Base-by-base conservation (phyloP, 2,113 vertebrate species). In the Suncus etruscus region DNA sequence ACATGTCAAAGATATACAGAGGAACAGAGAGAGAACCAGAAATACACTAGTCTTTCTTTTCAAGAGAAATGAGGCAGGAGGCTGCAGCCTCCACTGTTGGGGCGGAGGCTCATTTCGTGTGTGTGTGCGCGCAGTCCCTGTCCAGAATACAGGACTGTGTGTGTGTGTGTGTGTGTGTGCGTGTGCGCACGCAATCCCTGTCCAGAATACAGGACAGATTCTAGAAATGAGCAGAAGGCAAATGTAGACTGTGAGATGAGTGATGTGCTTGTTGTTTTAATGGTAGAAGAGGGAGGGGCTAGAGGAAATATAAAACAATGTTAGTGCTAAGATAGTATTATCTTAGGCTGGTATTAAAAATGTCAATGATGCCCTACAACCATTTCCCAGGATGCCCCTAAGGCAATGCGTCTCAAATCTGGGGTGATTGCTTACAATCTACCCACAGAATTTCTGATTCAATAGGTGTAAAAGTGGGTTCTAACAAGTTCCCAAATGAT, bases 1-100 rank as follows among this genome's bases (percentile, higher is more conserved):
- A 95, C 94, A 92, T 90, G 95, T 95, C 94, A 80, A 91, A 89
- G 95, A 80, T 92, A 93, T 66, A 94, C 86, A 93, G 93, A 75
- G 65, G 88, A 92, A 91, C 48, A 94, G 90, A 96, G 94, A 90
- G 76, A 94, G 32, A 93, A 79, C 83, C 83, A 70, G 70, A 92
- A 87, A 79, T 75, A 91, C 79, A 73, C 92, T 69, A 77, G 72
- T 90, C 87, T 91, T 94, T 69, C 69, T 94, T 92, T 45, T 82
- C 65, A 88, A 89, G 48, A 92, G 78, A 83, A 58, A 80, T 63
- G 86, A 74, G 63, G 72, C 24, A 70, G 78, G 91, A 82, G 75
- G 86, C 65, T 22, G 78, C 58, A 84, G 85, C 90, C 82, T 87
- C 91, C 76, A 68, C 74, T 72, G 69, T 20, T 51, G 29, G 80